Conservation (phyloP, 2,888 invertebrate genomes). For the Gnatocerus cornutus region DNA sequence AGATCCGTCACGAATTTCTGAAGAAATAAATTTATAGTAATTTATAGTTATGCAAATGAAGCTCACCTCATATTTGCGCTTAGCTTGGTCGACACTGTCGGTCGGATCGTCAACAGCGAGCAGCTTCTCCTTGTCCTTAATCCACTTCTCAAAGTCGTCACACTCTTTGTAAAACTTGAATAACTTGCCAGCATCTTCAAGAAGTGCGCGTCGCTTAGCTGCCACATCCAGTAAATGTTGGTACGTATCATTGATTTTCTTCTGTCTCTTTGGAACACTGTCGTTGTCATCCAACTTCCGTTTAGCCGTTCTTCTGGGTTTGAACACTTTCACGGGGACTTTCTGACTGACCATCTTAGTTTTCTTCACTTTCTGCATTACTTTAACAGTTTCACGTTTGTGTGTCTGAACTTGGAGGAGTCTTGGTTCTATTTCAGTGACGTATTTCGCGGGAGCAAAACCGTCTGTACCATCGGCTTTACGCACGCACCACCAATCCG, state of each 20-base stretch:
- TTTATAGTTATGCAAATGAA: too few relatives aligned
- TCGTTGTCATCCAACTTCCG: constrained; percentile 76
- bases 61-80: constrained; percentile 88
- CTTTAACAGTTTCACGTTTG: constrained; percentile 87
- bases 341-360: constrained; percentile 90
- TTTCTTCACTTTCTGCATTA: constrained; percentile 91
- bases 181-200: constrained; percentile 93
- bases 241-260: constrained; percentile 87
- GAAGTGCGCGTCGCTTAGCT: constrained; percentile 83
- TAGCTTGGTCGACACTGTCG: constrained; percentile 93
- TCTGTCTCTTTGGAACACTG: constrained; percentile 86
- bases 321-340: constrained; percentile 81
- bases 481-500: constrained; percentile 99
- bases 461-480: constrained; percentile 94
- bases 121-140: constrained; percentile 94
- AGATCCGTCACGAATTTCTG: constrained; percentile 95
- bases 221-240: constrained; percentile 87
- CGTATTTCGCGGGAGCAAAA: constrained; percentile 98
- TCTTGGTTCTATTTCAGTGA: constrained; percentile 92
- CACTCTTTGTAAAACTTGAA: constrained; percentile 97
- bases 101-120: constrained; percentile 86
- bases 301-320: constrained; percentile 69
- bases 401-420: constrained; percentile 89
- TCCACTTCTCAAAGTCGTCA: constrained; percentile 98
- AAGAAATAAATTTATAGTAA: not conserved